phyloP scores from a whole-genome alignment of 2,113 vertebrate genomes.

The Clupea harengus region DNA sequence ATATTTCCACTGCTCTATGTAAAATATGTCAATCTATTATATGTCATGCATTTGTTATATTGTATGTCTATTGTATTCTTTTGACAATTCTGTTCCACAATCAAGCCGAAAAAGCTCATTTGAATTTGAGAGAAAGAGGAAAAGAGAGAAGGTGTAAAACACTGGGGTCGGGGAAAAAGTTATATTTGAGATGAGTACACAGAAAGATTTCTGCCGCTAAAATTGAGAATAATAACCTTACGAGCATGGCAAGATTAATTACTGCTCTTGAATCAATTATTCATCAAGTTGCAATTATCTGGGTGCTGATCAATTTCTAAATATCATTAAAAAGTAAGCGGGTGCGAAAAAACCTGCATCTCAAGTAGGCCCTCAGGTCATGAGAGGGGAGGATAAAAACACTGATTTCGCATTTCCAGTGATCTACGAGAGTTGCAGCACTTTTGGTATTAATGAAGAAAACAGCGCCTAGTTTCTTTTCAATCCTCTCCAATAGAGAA shows the following conservation, averaged over 20 bases:
- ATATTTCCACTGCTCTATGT: no score
- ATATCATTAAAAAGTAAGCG: not conserved
- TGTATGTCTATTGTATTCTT: no score
- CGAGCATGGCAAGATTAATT: not conserved
- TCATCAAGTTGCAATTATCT: not conserved
- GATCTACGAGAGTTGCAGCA: not conserved
- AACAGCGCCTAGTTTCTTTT: not conserved
- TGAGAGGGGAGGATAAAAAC: not conserved
- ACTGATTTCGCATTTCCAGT: not conserved
- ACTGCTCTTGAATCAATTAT: not conserved
- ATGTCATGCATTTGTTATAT: no score
- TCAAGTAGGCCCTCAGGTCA: not conserved
- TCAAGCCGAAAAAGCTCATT: not conserved
- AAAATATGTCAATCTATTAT: not conserved
- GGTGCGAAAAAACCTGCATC: not conserved
- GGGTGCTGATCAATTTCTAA: not conserved
- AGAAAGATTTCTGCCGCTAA: not conserved
- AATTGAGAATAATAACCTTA: not conserved
- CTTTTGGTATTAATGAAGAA: not conserved
- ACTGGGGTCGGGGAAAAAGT: not conserved
- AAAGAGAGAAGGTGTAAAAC: not conserved
- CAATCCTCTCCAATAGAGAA: not conserved
- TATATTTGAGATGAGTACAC: not conserved
- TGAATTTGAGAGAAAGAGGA: not conserved
- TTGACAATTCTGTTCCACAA: not conserved